Evolutionary conservation across 2,888 invertebrate genomes (phyloP).

Genomic region (Drosophila subquinaria): DNA sequence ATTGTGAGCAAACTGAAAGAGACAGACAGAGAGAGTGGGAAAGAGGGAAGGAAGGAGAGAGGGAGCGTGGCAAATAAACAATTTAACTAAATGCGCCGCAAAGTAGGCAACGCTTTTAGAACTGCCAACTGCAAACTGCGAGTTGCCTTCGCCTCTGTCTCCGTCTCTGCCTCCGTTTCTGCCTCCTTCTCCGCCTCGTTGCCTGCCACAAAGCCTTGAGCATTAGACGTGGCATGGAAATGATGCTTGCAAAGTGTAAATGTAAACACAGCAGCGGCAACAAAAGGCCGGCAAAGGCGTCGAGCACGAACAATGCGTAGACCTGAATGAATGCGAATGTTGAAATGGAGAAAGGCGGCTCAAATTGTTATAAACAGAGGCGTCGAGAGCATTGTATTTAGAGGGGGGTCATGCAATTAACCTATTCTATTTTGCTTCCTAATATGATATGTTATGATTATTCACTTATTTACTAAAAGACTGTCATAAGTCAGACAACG

Average conservation of each 20-base stretch:
- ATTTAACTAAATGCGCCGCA: conserved; percentile 81
- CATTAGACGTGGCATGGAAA: conserved; percentile 72
- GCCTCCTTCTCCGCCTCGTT: neutral
- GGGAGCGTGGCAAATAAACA: conserved; percentile 67
- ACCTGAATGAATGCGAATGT: conserved; percentile 55
- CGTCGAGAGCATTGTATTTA: neutral
- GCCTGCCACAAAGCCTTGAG: conserved; percentile 57
- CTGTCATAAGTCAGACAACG: too few species aligned
- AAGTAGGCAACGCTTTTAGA: conserved; percentile 69
- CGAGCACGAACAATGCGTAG: conserved; percentile 77
- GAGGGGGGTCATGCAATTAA: neutral
- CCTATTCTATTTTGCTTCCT: too few species aligned
- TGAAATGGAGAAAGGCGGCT: conserved; percentile 23
- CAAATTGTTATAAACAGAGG: neutral
- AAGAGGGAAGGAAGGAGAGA: neutral
- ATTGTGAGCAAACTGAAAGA: conserved; percentile 78
- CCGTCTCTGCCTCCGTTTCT: neutral
- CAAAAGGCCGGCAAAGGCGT: conserved; percentile 74
- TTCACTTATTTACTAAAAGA: too few species aligned
- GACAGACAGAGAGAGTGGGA: conserved; percentile 27
- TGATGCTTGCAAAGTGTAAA: conserved; percentile 81
- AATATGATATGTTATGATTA: too few species aligned
- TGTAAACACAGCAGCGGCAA: conserved; percentile 74
- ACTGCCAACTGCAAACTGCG: conserved; percentile 4
- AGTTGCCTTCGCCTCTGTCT: neutral